These are phyloP conservation scores for Drosophila asahinai DNA, from an alignment of 1,140 invertebrate genomes.

Conservation along the genomic window DNA sequence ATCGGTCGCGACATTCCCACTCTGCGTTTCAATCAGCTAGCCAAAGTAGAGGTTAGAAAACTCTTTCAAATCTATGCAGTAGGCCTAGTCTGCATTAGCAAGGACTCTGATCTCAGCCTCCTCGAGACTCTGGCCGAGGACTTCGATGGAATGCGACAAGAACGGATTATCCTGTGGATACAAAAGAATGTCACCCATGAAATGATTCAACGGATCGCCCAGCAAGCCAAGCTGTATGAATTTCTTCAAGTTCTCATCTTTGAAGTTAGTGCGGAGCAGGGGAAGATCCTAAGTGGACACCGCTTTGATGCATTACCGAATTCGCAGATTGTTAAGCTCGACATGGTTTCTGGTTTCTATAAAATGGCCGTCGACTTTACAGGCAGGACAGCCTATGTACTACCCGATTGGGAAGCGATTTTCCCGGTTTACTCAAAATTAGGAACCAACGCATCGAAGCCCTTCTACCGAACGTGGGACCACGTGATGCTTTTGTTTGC, in stretches of 20 bases:
- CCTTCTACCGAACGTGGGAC: background rate
- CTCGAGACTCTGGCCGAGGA: constrained; percentile 5
- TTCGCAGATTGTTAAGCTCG: constrained; percentile 1
- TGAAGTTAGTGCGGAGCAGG: background rate
- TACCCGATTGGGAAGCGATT: background rate
- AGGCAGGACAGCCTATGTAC: background rate
- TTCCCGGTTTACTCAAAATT: fast-evolving
- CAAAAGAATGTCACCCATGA: background rate
- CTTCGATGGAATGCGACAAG: constrained; percentile 18
- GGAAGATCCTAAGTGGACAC: background rate
- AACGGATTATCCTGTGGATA: constrained; percentile 9
- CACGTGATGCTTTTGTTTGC: background rate
- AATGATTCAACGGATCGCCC: background rate
- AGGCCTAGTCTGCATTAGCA: constrained; percentile 27
- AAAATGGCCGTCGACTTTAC: background rate
- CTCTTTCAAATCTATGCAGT: constrained; percentile 1
- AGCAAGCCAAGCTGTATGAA: background rate
- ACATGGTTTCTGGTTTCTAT: background rate
- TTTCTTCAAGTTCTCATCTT: constrained; percentile 27
- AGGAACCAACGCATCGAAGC: too few relatives aligned
- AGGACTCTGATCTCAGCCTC: background rate
- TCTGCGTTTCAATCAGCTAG: constrained; percentile 3
- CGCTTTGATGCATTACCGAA: background rate
- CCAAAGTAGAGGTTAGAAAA: background rate
- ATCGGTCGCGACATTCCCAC: constrained; percentile 1